phyloP scores from a whole-genome alignment of 2,797 vertebrate species.

The Aphelocoma californica region DNA sequence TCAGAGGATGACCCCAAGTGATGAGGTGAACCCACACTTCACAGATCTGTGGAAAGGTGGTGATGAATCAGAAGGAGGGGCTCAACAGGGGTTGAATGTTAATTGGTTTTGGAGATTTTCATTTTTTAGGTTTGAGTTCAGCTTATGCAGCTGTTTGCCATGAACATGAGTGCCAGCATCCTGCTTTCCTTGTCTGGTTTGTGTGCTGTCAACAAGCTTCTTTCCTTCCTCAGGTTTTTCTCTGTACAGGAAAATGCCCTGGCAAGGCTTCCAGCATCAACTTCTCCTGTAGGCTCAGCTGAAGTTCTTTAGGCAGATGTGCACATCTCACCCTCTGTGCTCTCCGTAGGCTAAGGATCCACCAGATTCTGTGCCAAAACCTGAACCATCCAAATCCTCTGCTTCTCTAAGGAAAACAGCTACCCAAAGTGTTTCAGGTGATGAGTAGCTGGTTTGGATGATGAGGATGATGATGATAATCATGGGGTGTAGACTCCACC shows the following conservation, averaged over 20 bases:
- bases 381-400: background rate
- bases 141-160: background rate
- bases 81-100: background rate
- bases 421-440: background rate
- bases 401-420: background rate
- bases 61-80: background rate
- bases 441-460: background rate
- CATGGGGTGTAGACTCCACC: background rate
- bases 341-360: background rate
- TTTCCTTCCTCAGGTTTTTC: background rate
- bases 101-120: background rate
- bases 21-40: background rate
- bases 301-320: background rate
- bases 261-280: background rate
- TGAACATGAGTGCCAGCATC: background rate
- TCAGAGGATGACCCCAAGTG: background rate
- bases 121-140: background rate
- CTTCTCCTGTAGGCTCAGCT: background rate
- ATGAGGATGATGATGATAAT: background rate
- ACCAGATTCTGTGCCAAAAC: background rate
- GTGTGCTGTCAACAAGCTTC: background rate
- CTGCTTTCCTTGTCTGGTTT: background rate
- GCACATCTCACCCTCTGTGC: background rate
- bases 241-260: background rate
- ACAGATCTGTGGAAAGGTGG: background rate